Evolutionary conservation across 2,797 vertebrate genomes (phyloP), one percentile per base, ranked within the genome.

Genomic region (Fringilla coelebs): DNA sequence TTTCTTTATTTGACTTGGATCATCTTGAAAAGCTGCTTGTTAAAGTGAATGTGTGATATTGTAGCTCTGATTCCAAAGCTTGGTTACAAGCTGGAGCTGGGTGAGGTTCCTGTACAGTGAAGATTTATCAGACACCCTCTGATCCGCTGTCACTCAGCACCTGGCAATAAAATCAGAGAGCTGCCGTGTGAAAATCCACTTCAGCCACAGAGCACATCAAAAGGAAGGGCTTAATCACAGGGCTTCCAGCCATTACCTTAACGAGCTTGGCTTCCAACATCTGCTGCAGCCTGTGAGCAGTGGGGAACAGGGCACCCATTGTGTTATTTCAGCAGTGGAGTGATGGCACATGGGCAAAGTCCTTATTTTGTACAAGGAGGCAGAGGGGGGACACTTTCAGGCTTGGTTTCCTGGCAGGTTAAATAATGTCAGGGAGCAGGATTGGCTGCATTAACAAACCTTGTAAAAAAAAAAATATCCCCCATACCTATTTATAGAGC

Each of bases 81-180:
- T 57, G 52, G 32, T 87, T 85, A 67, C n/a, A 71, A 81, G 66
- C 52, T 74, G 79, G 71, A 87, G 78, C 66, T 48, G 13, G 21
- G 13, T 66, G 51, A 70, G 73, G 45, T 52, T 67, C 49, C 46
- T 36, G 25, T 31, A 24, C 41, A 43, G 74, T 61, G 60, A 46
- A 0, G 2, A n/a, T 88, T 84, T 78, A 74, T 70, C 55, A 63
- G 60, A 77, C 43, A 32, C 54, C 46, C 34, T 82, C 70, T 86
- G 71, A 93, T 93, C 36, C 6, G 1, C 41, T 5, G 0, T 93
- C 83, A 66, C 55, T 95, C 79, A 48, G 70, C 88, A 90, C 83
- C 74, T 90, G 77, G 86, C 90, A 95, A 95, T 96, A 92, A 95
- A 92, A 85, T 66, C 80, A 73, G 60, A 76, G 57, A 71, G 45